Evolutionary conservation across 2,797 vertebrate genomes (phyloP), one percentile per base, ranked within the genome.

Genomic region (Myotis findleyi): DNA sequence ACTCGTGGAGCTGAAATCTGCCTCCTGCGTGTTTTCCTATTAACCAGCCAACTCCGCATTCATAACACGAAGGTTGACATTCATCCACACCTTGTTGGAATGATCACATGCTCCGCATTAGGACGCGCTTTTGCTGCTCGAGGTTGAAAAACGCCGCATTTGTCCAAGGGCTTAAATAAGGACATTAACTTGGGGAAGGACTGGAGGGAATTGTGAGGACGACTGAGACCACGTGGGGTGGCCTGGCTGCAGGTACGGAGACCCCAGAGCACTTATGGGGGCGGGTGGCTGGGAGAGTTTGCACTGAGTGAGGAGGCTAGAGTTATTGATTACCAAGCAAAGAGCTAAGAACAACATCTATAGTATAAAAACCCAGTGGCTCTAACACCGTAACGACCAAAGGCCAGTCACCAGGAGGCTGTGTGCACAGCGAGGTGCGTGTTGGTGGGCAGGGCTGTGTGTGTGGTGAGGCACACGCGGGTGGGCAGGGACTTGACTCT

Each of bases 141-240:
- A 0, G 41, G 64, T 16, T 55, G 11, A 38, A 13, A 16, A 38
- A 25, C 2, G 30, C 0, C 1, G 0, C 12, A 44, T 72, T 59
- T 87, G 51, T 57, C 25, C 16, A 49, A 73, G 30, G 18, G 10
- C 33, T 90, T 81, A 18, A 8, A 5, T 18, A 21, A 64, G 81
- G 12, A 27, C 16, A 10, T 49, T 38, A 14, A 25, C 18, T 3
- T 57, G 38, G 25, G 3, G 27, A 69, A 44, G 18, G n/a, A 47
- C 7, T 7, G 18, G 33, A 51, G 59, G 21, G 30, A 17, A 38
- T 6, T 1, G 18, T 13, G 49, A 55, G 30, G 53, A 71, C 57
- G 23, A 3, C 0, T 23, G 14, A 9, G 27, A 25, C 4, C 3
- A 11, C 0, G 18, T 2, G 18, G 11, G 12, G 6, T 25, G 27